Evolutionary conservation across 2,888 invertebrate species (phyloP).

Genomic region (Kryphioiulus occultus): DNA sequence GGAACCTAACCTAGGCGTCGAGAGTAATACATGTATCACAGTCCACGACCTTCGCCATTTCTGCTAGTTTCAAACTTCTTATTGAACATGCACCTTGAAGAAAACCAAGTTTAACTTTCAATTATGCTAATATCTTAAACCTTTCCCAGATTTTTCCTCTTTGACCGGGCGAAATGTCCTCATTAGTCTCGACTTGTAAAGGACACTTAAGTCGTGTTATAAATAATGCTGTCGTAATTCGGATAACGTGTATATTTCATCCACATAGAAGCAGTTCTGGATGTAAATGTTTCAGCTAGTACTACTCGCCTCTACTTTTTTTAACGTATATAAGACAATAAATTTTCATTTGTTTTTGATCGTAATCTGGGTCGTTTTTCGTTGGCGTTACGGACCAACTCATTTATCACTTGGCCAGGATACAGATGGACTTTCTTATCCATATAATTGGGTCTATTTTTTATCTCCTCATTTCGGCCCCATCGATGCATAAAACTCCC

Average conservation of each 20-base stretch:
- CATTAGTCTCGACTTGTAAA: conserved; percentile 12
- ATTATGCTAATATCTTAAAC: neutral
- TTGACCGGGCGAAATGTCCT: neutral
- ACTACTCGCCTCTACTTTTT: neutral
- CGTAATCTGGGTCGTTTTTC: neutral
- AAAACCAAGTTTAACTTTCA: neutral
- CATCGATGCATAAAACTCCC: neutral
- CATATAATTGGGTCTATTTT: conserved; percentile 28
- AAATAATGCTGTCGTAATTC: neutral
- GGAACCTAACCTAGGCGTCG: neutral
- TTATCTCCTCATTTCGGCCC: neutral
- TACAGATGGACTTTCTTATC: neutral
- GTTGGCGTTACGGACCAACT: neutral
- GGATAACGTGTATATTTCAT: neutral
- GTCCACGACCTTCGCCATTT: neutral
- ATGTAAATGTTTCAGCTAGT: neutral
- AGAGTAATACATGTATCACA: too few species aligned
- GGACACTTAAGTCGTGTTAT: neutral
- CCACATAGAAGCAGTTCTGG: neutral
- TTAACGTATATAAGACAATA: neutral
- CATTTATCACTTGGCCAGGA: conserved; percentile 19
- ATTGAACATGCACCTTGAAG: neutral
- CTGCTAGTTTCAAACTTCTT: neutral
- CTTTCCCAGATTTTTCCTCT: neutral
- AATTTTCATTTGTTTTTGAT: conserved; percentile 30